Base-by-base conservation (phyloP, 1,140 invertebrate genomes). In the Atopsyche davidsoni region DNA sequence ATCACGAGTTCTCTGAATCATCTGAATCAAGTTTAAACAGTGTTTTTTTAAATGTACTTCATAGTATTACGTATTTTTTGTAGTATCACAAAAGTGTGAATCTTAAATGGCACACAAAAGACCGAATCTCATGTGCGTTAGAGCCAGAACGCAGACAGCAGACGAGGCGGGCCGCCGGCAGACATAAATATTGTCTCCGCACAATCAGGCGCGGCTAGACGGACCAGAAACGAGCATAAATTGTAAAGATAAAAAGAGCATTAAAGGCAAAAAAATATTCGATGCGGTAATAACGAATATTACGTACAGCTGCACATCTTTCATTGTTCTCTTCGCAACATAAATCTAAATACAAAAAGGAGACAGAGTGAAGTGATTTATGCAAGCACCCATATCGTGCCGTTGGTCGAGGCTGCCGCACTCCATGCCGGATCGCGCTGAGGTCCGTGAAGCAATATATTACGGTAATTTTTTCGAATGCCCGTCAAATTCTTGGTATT, bases 201-300 rank as follows among this genome's bases (percentile, higher is more conserved):
- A 41, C 47, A 41, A 50, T 50, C 47, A 35, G 47, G 32, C 38
- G 24, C 38, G 24, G 35, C 47, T 40, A 50, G 47, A 50, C 47
- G 28, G 19, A 50, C 38, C 24, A 42, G 23, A 41, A 48, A 48
- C 47, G 35, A 39, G 39, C 39, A 50, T 50, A 50, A 50, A 50
- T 50, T 43, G 47, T 42, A 28, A 42, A 40, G 48, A 45, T 36
- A 51, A 44, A 38, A 51, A 55, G 43, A 31, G 45, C 38, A 40
- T 18, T 9, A 40, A 4, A 19, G 17, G 3, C 42, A 56, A 56
- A 51, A 43, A 53, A 51, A 46, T 53, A 57, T 57, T 57, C 46
- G 55, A 57, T 57, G 55, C 55, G 55, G 55, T 57, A 57, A 57
- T 57, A 57, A 57, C 55, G 55, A 57, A 57, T 57, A 57, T 57